Base-by-base conservation (phyloP, 2,888 invertebrate genomes). In the Capitulum mitella region DNA sequence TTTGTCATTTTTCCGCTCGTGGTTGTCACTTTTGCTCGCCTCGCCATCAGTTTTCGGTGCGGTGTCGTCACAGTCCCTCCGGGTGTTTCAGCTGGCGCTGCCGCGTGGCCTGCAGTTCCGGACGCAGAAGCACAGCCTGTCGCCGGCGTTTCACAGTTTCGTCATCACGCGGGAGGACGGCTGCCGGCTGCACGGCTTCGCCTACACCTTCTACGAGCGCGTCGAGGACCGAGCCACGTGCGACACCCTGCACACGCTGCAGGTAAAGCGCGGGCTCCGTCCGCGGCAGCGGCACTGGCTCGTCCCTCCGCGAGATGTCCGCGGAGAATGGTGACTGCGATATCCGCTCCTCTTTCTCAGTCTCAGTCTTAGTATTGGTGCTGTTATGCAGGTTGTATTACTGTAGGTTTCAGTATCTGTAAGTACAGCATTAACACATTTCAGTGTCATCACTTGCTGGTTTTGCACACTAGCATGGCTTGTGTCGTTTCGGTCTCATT, bases 161-260 rank as follows among this genome's bases (percentile, higher is more conserved):
- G 92, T 98, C 79, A 95, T 98, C 81, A 98, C 98, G 26, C 90
- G 94, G 83, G 98, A 98, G 88, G 97, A 99, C 90, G 98, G 98
- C 79, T 92, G 93, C 82, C 89, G 97, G 83, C 92, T 93, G 83
- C 97, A 95, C 88, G 99, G 99, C 80, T 96, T 95, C 84, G 94
- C 95, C 84, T 90, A 96, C 83, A 92, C 97, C 32, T 98, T 98
- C 86, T 98, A 93, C 88, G 99, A 99, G 87, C 95, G 97, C 88
- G 95, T 98, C 82, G 90, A 92, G 79, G 95, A 96, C 86, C 89
- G 92, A 78, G 93, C 95, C 85, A 96, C 98, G 83, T 95, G 96
- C 86, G 92, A 92, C 84, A 97, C 97, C 78, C 97, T 98, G 92
- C 95, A 97, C 86, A 95, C 95, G 58, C 89, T 98, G 83, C 96